Evolutionary conservation across 2,888 invertebrate genomes (phyloP).

Genomic region (Artemia sinica): DNA sequence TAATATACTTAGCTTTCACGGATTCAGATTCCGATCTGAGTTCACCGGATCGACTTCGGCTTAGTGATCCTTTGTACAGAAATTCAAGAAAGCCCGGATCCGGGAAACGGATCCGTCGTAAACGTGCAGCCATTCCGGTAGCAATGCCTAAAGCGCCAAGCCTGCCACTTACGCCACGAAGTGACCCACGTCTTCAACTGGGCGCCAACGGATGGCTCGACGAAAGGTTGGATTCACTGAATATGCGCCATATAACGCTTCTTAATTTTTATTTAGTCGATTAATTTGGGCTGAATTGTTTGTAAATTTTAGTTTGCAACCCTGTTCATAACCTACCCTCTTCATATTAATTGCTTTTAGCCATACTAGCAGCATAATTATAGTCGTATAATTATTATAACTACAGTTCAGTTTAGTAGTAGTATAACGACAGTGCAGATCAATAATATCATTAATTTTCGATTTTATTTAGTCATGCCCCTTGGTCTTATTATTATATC

Average conservation of each 20-base stretch:
- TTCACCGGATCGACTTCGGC: conserved; percentile 46
- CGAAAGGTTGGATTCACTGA: conserved; percentile 30
- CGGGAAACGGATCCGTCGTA: conserved; percentile 52
- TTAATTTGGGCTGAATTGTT: conserved; percentile 1
- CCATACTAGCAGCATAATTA: too few relatives aligned
- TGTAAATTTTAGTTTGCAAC: too few relatives aligned
- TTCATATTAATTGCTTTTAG: too few relatives aligned
- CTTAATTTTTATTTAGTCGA: background rate
- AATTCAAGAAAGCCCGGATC: conserved; percentile 44
- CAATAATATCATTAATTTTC: too few relatives aligned
- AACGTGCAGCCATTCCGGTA: conserved; percentile 60
- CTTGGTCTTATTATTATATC: too few relatives aligned
- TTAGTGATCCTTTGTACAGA: conserved; percentile 46
- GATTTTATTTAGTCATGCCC: too few relatives aligned
- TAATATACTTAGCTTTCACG: conserved; percentile 45
- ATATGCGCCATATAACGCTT: conserved; percentile 31
- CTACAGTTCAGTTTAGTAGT: too few relatives aligned
- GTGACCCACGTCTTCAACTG: conserved; percentile 4
- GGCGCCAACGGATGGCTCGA: conserved; percentile 29
- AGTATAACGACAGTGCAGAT: too few relatives aligned
- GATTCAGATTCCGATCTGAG: conserved; percentile 81
- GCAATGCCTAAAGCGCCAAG: conserved; percentile 65
- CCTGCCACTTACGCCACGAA: conserved; percentile 35
- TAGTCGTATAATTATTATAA: too few relatives aligned
- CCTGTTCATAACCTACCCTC: too few relatives aligned